These are phyloP conservation scores for Coregonus suidteri DNA, from an alignment of 2,797 vertebrate genomes.

Conservation along the genomic window DNA sequence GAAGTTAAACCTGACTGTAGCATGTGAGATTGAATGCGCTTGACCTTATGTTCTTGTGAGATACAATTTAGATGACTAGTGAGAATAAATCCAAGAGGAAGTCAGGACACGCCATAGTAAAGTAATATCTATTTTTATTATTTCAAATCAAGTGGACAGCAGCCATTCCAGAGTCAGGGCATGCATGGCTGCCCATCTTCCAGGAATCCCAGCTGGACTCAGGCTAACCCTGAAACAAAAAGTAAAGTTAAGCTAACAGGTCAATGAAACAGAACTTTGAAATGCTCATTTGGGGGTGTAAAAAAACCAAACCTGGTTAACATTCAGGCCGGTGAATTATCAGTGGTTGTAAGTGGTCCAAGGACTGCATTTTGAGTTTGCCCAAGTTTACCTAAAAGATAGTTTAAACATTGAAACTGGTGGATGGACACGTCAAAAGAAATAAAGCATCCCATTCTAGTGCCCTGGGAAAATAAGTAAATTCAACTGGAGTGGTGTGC, in stretches of 20 bases:
- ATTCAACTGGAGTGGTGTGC: neutral
- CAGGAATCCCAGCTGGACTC: neutral
- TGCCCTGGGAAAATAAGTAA: neutral
- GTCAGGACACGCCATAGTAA: no score
- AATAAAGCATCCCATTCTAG: neutral
- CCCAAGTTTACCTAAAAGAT: slow-evolving; percentile 28
- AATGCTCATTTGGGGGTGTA: neutral
- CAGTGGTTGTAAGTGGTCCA: slow-evolving; percentile 61
- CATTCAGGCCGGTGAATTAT: neutral
- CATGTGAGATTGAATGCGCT: no score
- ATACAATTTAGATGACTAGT: no score
- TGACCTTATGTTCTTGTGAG: no score
- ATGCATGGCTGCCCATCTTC: neutral
- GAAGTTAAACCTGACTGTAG: neutral
- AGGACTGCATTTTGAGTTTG: slow-evolving; percentile 49
- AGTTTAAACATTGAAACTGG: neutral
- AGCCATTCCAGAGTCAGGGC: neutral
- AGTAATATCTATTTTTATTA: neutral
- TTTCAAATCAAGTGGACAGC: neutral
- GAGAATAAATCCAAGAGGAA: no score
- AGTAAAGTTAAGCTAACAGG: neutral
- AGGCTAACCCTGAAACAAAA: neutral
- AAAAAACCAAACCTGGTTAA: neutral
- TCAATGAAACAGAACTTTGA: neutral
- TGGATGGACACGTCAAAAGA: neutral